Conservation (phyloP, 2,797 vertebrate genomes). For the Bufotes viridis region DNA sequence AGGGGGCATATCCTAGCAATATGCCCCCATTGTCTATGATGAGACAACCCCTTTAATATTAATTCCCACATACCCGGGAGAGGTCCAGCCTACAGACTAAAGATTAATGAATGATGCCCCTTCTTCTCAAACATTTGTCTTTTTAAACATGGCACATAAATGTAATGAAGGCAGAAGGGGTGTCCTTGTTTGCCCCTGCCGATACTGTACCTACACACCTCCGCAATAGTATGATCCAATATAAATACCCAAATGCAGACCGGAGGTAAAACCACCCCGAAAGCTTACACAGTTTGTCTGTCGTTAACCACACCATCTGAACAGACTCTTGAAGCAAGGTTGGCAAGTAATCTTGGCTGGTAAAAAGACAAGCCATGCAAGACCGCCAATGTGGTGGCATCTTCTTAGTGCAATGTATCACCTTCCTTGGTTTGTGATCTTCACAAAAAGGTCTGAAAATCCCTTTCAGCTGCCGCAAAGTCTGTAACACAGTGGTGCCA, state of each 20-base stretch:
- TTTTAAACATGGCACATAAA: slow-evolving; percentile 21
- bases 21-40: too few species aligned
- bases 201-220: background rate
- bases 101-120: background rate
- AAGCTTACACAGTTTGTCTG: background rate
- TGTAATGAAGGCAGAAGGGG: slow-evolving; percentile 40
- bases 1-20: too few species aligned
- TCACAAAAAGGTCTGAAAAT: slow-evolving; percentile 28
- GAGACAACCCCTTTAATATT: background rate
- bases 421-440: slow-evolving; percentile 40
- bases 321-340: slow-evolving; percentile 33
- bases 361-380: slow-evolving; percentile 43
- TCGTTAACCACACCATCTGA: slow-evolving; percentile 2
- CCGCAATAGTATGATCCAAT: slow-evolving; percentile 31
- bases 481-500: slow-evolving; percentile 24
- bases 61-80: background rate
- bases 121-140: background rate
- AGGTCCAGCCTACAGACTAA: background rate
- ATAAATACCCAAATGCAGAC: background rate
- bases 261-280: slow-evolving; percentile 4
- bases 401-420: slow-evolving; percentile 58
- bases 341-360: slow-evolving; percentile 44
- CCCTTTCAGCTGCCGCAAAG: slow-evolving; percentile 41
- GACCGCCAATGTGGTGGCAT: slow-evolving; percentile 41
- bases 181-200: slow-evolving; percentile 5